These are phyloP conservation scores for Choristoneura rosaceana DNA, from an alignment of 2,888 invertebrate species.

Conservation along the genomic window DNA sequence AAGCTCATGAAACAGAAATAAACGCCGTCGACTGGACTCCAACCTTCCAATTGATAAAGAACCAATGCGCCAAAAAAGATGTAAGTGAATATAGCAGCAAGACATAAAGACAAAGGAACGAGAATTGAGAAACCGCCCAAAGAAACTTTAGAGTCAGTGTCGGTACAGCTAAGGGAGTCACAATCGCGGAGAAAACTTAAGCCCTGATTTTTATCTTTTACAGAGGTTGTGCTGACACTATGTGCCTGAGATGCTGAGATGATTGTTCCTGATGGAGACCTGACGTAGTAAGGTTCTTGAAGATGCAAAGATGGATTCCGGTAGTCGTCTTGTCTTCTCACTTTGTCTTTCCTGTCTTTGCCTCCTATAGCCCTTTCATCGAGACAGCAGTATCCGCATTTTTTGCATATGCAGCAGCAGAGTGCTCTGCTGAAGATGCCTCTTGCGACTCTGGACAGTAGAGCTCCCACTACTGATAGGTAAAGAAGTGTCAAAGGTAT, in stretches of 20 bases:
- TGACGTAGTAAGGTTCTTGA: slow-evolving; percentile 90
- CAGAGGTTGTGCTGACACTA: slow-evolving; percentile 71
- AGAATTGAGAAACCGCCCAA: slow-evolving; percentile 91
- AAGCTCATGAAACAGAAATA: slow-evolving; percentile 98
- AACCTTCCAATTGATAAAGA: slow-evolving; percentile 95
- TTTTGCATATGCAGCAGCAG: slow-evolving; percentile 95
- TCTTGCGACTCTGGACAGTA: slow-evolving; percentile 92
- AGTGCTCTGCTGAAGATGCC: slow-evolving; percentile 93
- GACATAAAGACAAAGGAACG: slow-evolving; percentile 95
- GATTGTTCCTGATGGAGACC: slow-evolving; percentile 82
- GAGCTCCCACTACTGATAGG: slow-evolving; percentile 93
- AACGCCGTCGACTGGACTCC: slow-evolving; percentile 95
- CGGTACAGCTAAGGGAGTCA: slow-evolving; percentile 86
- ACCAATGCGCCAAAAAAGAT: slow-evolving; percentile 96
- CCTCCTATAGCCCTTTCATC: slow-evolving; percentile 93
- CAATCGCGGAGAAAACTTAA: slow-evolving; percentile 79
- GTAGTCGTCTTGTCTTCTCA: slow-evolving; percentile 89
- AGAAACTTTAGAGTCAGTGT: slow-evolving; percentile 89
- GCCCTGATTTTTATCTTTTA: slow-evolving; percentile 77
- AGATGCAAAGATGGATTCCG: slow-evolving; percentile 86
- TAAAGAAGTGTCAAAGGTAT: slow-evolving; percentile 95
- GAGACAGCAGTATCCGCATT: slow-evolving; percentile 94
- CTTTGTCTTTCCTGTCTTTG: slow-evolving; percentile 92
- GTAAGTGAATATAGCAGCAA: slow-evolving; percentile 95
- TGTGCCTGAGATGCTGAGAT: slow-evolving; percentile 83